These are phyloP conservation scores for Merodon equestris DNA, from an alignment of 2,888 invertebrate species.

Conservation along the genomic window DNA sequence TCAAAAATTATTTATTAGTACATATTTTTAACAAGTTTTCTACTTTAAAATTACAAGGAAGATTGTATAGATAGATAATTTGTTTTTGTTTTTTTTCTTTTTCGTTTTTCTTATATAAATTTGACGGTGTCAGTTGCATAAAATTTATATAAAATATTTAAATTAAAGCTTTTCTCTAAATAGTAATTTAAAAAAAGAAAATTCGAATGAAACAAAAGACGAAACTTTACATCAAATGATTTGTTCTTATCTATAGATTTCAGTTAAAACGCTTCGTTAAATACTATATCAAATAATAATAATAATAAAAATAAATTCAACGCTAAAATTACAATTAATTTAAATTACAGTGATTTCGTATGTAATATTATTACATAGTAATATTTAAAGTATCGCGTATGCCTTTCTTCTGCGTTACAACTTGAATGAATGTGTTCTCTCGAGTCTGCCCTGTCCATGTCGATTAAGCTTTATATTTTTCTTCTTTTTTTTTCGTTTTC, in stretches of 20 bases:
- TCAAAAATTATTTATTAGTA: conserved; percentile 36
- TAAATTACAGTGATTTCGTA: conserved; percentile 66
- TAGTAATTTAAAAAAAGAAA: conserved; percentile 34
- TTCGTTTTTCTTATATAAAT: conserved; percentile 47
- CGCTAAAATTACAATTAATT: conserved; percentile 66
- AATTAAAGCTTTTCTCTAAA: conserved; percentile 67
- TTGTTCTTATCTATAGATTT: conserved; percentile 39
- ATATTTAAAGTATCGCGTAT: conserved; percentile 55
- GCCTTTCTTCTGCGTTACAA: conserved; percentile 38
- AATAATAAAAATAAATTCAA: conserved; percentile 61
- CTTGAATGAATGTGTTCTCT: conserved; percentile 15
- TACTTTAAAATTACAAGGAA: conserved; percentile 61
- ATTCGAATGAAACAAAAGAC: conserved; percentile 48
- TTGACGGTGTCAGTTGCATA: conserved; percentile 48
- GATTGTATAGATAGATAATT: conserved; percentile 18
- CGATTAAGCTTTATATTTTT: neutral
- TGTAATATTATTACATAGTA: conserved; percentile 68
- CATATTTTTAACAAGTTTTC: conserved; percentile 60
- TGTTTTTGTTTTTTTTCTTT: conserved; percentile 21
- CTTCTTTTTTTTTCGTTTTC: no score
- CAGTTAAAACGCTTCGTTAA: conserved; percentile 42
- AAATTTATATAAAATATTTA: conserved; percentile 61
- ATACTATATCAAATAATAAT: conserved; percentile 43
- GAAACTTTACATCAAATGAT: conserved; percentile 54
- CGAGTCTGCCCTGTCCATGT: neutral